Evolutionary conservation across 1,140 invertebrate genomes (phyloP), one percentile per base, ranked within the genome.

Genomic region (Glomeris maerens): DNA sequence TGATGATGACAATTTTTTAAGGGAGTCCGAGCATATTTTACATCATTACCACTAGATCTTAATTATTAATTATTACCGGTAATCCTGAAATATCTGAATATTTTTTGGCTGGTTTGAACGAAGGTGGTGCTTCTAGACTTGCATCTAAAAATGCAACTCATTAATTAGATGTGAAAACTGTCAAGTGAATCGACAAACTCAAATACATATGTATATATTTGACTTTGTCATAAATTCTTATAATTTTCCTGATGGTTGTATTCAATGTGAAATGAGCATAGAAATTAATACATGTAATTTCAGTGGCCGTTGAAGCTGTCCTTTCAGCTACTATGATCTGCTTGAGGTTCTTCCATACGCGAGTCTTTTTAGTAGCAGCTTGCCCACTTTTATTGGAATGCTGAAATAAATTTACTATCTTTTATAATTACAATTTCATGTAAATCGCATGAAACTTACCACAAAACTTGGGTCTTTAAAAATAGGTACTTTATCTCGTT

Each of bases 61-160:
- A n/a, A n/a, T n/a, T n/a, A n/a, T n/a, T n/a, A n/a, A n/a, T 45
- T 27, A 47, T 70, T 68, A 79, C 80, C 45, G 78, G 76, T 46
- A 93, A 62, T 1, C 89, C 89, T 57, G 86, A 91, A 47, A 93
- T 80, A 63, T 94, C 90, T 0, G 89, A 93, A 67, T 93, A 93
- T 61, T 92, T 93, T 63, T 91, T 91, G 1, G 84, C 77, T 23
- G 89, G 90, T 64, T 79, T 82, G 57, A 91, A 87, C 49, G 86
- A 86, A 29, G 88, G 87, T 20, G 87, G 87, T 27, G 86, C 86
- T 70, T 91, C 89, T 52, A 94, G 83, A 20, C 60, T 65, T 41
- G 63, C 60, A 62, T 72, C 69, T 67, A n/a, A n/a, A n/a, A n/a
- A n/a, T n/a, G n/a, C n/a, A n/a, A n/a, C n/a, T n/a, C n/a, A n/a